Evolutionary conservation across 2,888 invertebrate species (phyloP).

Genomic region (Agrotis ipsilon): DNA sequence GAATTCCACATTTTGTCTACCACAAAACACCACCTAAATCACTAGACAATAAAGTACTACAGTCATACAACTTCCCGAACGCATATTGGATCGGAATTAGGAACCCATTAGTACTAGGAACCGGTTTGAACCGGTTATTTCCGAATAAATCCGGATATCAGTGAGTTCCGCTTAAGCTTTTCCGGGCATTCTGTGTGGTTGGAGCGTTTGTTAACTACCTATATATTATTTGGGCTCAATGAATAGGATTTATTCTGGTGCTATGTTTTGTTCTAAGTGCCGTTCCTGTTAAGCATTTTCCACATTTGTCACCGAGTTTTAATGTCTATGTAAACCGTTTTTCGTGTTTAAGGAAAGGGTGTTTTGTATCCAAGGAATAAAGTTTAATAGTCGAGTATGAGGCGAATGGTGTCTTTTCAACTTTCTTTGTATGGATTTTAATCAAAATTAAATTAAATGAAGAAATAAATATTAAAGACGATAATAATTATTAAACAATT

Average conservation of each 20-base stretch:
- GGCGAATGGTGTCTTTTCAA: too few relatives aligned
- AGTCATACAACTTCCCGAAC: constrained; percentile 26
- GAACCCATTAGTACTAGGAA: constrained; percentile 60
- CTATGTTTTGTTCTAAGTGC: constrained; percentile 6
- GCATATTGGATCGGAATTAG: constrained; percentile 57
- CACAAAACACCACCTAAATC: constrained; percentile 8
- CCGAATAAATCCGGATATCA: constrained; percentile 65
- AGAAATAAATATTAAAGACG: too few relatives aligned
- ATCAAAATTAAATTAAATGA: too few relatives aligned
- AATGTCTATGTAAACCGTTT: background rate
- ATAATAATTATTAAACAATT: too few relatives aligned
- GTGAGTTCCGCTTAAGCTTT: constrained; percentile 62
- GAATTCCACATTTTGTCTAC: background rate
- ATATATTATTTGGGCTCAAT: constrained; percentile 43
- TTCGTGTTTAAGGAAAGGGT: too few relatives aligned
- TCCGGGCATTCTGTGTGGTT: constrained; percentile 61
- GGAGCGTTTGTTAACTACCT: constrained; percentile 41
- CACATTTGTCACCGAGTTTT: background rate
- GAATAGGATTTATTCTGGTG: constrained; percentile 28
- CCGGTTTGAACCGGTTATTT: constrained; percentile 58
- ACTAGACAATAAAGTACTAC: constrained; percentile 13
- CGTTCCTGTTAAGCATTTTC: background rate
- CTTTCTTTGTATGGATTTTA: too few relatives aligned
- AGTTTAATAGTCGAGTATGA: too few relatives aligned
- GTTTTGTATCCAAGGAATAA: too few relatives aligned